Evolutionary conservation across 2,888 invertebrate species (phyloP).

Genomic region (Athalia circularis): DNA sequence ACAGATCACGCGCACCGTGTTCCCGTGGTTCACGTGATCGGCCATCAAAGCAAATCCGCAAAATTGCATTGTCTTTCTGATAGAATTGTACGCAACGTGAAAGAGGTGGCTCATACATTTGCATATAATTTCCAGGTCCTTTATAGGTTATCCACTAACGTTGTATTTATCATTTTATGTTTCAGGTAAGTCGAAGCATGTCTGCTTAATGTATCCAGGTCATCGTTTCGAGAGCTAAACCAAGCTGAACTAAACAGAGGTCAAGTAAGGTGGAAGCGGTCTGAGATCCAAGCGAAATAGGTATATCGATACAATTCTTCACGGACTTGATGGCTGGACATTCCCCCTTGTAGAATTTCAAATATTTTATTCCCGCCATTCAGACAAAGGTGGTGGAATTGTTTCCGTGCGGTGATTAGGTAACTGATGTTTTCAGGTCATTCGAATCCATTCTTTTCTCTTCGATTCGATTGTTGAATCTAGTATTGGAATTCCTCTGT

Average conservation of each 20-base stretch:
- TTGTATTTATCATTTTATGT: constrained; percentile 43
- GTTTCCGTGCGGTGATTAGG: background rate
- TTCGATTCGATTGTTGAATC: constrained; percentile 26
- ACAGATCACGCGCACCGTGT: constrained; percentile 66
- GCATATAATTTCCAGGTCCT: constrained; percentile 46
- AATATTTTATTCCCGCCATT: background rate
- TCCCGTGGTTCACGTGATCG: constrained; percentile 17
- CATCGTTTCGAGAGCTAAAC: constrained; percentile 42
- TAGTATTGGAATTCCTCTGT: constrained; percentile 21
- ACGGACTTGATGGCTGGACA: background rate
- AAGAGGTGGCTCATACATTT: constrained; percentile 30
- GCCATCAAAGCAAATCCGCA: constrained; percentile 50
- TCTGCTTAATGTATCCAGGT: constrained; percentile 49
- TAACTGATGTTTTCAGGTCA: background rate
- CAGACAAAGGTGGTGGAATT: background rate
- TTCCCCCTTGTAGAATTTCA: background rate
- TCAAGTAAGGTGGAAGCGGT: constrained; percentile 11
- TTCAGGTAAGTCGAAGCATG: constrained; percentile 47
- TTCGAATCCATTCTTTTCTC: background rate
- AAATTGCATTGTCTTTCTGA: constrained; percentile 65
- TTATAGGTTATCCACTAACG: constrained; percentile 46
- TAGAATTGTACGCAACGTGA: constrained; percentile 53
- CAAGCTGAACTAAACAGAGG: constrained; percentile 31
- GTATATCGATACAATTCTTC: background rate
- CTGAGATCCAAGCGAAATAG: constrained; percentile 24